These are phyloP conservation scores for Papio anubis DNA, from an alignment of 2,113 vertebrate species.

Conservation along the genomic window DNA sequence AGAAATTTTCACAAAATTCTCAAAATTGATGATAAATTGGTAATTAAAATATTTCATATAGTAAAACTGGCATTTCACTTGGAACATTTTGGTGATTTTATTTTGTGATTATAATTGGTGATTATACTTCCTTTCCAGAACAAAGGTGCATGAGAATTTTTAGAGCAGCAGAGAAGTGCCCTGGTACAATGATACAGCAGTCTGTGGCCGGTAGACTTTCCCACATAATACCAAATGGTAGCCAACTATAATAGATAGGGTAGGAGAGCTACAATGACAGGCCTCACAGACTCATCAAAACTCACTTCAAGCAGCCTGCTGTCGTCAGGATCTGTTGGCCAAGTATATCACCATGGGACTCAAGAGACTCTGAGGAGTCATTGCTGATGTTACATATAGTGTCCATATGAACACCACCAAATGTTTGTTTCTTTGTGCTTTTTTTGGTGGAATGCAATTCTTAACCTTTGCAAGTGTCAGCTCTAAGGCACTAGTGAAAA, in stretches of 20 bases:
- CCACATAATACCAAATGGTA: neutral
- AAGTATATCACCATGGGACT: neutral
- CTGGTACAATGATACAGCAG: neutral
- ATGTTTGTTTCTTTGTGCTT: constrained; percentile 27
- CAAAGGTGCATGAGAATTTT: constrained; percentile 34
- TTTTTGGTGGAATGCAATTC: neutral
- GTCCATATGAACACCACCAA: neutral
- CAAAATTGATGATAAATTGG: neutral
- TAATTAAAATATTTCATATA: constrained; percentile 14
- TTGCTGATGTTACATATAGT: neutral
- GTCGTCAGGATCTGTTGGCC: neutral
- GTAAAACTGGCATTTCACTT: constrained; percentile 1
- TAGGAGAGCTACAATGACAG: neutral
- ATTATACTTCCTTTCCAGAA: neutral
- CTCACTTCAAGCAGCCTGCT: neutral
- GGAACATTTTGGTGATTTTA: neutral
- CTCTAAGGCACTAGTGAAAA: neutral
- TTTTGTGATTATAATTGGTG: neutral
- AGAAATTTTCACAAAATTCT: neutral
- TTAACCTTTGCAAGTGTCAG: neutral
- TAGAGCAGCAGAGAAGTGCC: neutral
- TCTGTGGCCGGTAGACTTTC: constrained; percentile 22
- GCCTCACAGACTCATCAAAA: neutral
- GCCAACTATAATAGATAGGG: neutral
- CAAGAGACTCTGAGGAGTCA: neutral